Base-by-base conservation (phyloP, 2,113 vertebrate genomes). In the Etheostoma cragini region DNA sequence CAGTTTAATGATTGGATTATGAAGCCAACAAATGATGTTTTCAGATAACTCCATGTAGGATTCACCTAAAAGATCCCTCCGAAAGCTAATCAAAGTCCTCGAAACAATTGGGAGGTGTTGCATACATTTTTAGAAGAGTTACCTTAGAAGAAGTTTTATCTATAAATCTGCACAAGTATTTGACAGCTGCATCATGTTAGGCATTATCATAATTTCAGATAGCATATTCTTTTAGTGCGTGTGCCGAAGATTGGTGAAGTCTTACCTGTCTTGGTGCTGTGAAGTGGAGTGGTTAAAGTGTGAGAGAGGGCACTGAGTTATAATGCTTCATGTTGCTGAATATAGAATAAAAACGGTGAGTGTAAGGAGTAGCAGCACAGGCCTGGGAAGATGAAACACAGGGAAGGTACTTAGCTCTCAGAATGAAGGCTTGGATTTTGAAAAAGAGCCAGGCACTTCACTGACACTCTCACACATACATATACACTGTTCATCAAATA, bases 401-500 rank as follows among this genome's bases (percentile, higher is more conserved):
- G 22, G 3, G 12, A 38, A 68, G 19, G 60, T 30, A 62, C 5
- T 21, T n/a, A 46, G 24, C 61, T 77, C 19, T 21, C 42, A 76
- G 21, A 63, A 46, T 45, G 22, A 8, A 22, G 53, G 15, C 72
- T 76, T 71, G 24, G 14, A 58, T 49, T 74, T 50, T 35, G 30
- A 24, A 45, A 33, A 60, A 57, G 13, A 56, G 42, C 30, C 52
- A 73, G 17, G 47, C 61, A 72, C 61, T 52, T 1, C 30, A 42
- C 38, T 42, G 8, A 30, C 30, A 26, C 49, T 2, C 17, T 35
- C 8, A 50, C 35, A 12, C 2, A 1, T 22, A 19, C 56, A 56
- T 21, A 72, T 53, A 45, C 49, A 33, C 30, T 71, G 60, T 49
- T 64, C 64, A 73, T 66, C 50, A 54, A 52, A 68, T n/a, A 19